A percentile compares a stretch with the other conserved stretches of the same genome.
Conservation (phyloP, 2,797 vertebrate genomes). For the Sebastes hopkinsi region DNA sequence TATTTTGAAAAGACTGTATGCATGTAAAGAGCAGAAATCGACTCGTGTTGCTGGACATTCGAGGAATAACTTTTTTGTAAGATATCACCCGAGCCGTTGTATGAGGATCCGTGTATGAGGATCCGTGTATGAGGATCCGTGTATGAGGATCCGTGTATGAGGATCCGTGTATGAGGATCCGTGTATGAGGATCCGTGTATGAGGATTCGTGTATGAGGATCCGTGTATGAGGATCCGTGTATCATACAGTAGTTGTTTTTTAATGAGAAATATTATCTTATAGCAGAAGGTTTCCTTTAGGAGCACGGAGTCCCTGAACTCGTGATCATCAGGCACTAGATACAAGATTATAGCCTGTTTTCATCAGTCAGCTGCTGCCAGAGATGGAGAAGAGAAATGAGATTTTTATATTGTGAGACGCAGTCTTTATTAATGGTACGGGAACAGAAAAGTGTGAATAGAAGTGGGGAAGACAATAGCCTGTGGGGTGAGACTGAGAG, state of each 20-base stretch:
- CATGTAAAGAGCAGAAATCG: too few species aligned
- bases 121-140: too few species aligned
- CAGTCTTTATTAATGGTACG: conserved; percentile 3
- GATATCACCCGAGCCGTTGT: too few species aligned
- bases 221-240: too few species aligned
- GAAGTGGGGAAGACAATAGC: conserved; percentile 16
- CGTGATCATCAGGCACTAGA: neutral
- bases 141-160: too few species aligned
- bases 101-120: too few species aligned
- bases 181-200: too few species aligned
- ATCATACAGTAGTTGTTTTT: neutral
- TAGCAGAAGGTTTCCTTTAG: neutral
- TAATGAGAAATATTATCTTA: neutral
- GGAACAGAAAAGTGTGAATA: conserved; percentile 3
- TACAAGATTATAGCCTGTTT: neutral
- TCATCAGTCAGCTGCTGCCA: neutral
- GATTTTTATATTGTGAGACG: conserved; percentile 7
- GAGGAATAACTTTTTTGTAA: too few species aligned
- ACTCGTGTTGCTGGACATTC: too few species aligned
- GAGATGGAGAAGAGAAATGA: neutral
- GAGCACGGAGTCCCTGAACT: neutral
- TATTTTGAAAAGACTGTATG: too few species aligned
- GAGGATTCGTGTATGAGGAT: too few species aligned
- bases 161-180: too few species aligned
- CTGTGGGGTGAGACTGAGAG: conserved; percentile 14